Percentiles rank a stretch among this genome's conserved stretches.
phyloP scores from a whole-genome alignment of 92 coral and sea anemone genomes.

The Phenganax marumi region DNA sequence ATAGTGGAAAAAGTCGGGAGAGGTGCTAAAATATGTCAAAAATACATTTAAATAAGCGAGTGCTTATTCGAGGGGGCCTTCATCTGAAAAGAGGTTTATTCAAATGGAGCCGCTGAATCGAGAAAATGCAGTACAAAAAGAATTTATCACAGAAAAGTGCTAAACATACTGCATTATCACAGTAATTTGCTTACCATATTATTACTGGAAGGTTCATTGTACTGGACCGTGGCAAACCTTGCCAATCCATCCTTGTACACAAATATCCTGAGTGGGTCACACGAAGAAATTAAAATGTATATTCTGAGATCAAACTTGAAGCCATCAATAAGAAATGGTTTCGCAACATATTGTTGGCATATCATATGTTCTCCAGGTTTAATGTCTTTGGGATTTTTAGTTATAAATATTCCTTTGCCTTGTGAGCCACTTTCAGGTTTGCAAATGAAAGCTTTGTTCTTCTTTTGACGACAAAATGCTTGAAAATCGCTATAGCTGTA shows the following conservation, averaged over 20 bases:
- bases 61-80: no score
- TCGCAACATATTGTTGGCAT: conserved; percentile 89
- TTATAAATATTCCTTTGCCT: conserved; percentile 90
- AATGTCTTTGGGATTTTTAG: conserved; percentile 88
- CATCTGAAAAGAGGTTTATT: no score
- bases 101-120: no score
- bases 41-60: no score
- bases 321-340: conserved; percentile 96
- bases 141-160: background rate
- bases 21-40: no score
- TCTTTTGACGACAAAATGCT: conserved; percentile 84
- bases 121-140: background rate
- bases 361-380: conserved; percentile 97
- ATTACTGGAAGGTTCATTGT: conserved; percentile 76
- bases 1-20: no score
- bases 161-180: background rate
- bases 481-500: conserved; percentile 88
- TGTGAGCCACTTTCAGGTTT: conserved; percentile 96
- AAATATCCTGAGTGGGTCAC: conserved; percentile 91
- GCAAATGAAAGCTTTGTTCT: conserved; percentile 80
- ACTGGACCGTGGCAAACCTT: conserved; percentile 87
- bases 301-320: conserved; percentile 91
- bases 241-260: conserved; percentile 94
- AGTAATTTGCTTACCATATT: conserved; percentile 69
- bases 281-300: conserved; percentile 85